These are phyloP conservation scores for Thinocorus orbignyianus DNA, from an alignment of 2,113 vertebrate genomes.

Conservation along the genomic window DNA sequence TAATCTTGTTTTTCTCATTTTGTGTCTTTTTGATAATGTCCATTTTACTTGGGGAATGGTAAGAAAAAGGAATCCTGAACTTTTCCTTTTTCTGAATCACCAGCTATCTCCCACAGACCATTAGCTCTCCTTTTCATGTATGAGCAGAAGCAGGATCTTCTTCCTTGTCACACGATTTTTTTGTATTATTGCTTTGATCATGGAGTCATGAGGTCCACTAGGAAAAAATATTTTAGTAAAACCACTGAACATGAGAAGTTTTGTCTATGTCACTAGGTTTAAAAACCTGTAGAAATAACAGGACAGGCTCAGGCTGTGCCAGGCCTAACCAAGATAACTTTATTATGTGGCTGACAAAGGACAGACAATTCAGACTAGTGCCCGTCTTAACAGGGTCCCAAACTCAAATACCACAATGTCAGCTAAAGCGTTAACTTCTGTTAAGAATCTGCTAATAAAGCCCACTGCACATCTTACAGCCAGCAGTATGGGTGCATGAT, in stretches of 20 bases:
- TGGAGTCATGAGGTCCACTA: neutral
- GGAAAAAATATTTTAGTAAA: neutral
- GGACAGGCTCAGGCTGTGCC: neutral
- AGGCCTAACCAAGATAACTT: neutral
- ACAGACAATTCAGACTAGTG: neutral
- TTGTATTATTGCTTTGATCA: neutral
- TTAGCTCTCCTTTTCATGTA: rapidly evolving
- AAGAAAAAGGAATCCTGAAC: neutral
- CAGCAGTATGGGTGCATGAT: neutral
- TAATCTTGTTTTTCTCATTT: neutral
- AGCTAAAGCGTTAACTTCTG: neutral
- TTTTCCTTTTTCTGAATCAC: neutral
- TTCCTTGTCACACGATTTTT: neutral
- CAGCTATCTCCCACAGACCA: neutral
- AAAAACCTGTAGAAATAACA: neutral
- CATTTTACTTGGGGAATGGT: neutral
- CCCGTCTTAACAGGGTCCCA: neutral
- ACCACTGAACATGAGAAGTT: neutral
- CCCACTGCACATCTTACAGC: neutral
- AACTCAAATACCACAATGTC: neutral
- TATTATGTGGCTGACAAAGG: neutral
- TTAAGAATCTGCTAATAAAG: neutral
- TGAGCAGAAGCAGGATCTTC: neutral
- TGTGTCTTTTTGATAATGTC: neutral
- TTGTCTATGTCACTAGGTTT: neutral